Conservation (phyloP, 2,797 vertebrate species). For the Agapornis canus region DNA sequence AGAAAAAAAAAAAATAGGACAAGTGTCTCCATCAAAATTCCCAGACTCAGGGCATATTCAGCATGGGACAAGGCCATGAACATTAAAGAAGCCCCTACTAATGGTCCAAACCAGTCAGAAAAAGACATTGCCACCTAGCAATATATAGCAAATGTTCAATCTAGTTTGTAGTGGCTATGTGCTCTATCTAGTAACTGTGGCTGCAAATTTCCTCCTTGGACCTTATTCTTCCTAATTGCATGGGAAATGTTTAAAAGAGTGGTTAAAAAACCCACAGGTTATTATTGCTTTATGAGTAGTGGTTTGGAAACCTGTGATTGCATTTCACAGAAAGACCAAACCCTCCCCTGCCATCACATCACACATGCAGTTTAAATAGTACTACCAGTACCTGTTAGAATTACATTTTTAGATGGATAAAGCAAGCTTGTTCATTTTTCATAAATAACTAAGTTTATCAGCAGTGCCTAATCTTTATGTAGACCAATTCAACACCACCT, state of each 20-base stretch:
- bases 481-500: background rate
- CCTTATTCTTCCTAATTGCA: background rate
- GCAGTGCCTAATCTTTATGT: background rate
- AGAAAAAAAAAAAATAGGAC: background rate
- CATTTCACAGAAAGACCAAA: conserved; percentile 1
- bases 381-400: background rate
- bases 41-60: background rate
- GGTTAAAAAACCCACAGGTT: background rate
- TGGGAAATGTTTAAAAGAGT: background rate
- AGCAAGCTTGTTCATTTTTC: background rate
- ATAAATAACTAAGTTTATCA: background rate
- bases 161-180: fast-evolving
- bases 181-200: background rate
- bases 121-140: background rate
- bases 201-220: background rate
- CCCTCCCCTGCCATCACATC: background rate
- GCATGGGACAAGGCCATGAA: background rate
- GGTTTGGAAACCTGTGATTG: background rate
- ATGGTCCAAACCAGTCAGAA: background rate
- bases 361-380: background rate
- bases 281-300: background rate
- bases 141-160: fast-evolving
- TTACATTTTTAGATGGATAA: background rate
- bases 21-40: background rate
- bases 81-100: background rate